Evolutionary conservation across 2,888 invertebrate genomes (phyloP).

Genomic region (Nomada ferruginata): DNA sequence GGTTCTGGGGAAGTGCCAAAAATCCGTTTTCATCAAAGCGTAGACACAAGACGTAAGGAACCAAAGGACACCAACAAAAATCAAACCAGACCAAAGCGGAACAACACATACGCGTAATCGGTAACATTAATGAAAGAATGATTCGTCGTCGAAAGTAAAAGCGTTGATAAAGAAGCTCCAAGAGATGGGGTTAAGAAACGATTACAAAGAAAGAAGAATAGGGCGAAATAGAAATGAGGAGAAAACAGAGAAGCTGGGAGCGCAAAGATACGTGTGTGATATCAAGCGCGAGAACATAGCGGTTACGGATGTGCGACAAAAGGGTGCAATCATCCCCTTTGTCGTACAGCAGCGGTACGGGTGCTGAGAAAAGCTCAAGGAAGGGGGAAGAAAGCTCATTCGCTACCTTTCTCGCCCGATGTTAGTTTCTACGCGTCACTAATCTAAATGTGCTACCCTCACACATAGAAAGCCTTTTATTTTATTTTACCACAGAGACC

Average conservation of each 20-base stretch:
- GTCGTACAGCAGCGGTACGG: slow-evolving; percentile 16
- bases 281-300: slow-evolving; percentile 50
- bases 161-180: slow-evolving; percentile 27
- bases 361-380: slow-evolving; percentile 72
- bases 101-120: slow-evolving; percentile 1
- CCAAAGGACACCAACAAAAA: slow-evolving; percentile 61
- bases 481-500: slow-evolving; percentile 40
- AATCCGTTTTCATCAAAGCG: slow-evolving; percentile 79
- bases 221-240: background rate
- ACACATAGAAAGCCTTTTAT: slow-evolving; percentile 64
- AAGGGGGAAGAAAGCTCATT: slow-evolving; percentile 70
- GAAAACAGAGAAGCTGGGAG: slow-evolving; percentile 7
- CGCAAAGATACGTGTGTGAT: slow-evolving; percentile 22
- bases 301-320: slow-evolving; percentile 49
- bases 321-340: background rate
- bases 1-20: slow-evolving; percentile 71
- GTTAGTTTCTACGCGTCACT: slow-evolving; percentile 72
- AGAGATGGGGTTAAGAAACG: slow-evolving; percentile 1
- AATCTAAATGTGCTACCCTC: slow-evolving; percentile 73
- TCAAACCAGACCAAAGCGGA: slow-evolving; percentile 21
- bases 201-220: background rate
- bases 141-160: slow-evolving; percentile 32
- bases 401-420: slow-evolving; percentile 65
- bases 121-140: slow-evolving; percentile 19
- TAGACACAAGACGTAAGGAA: slow-evolving; percentile 61